Percentiles rank a stretch among this genome's conserved stretches.
phyloP scores from a whole-genome alignment of 2,888 invertebrate genomes.

The Pseudeuparius sepicola region DNA sequence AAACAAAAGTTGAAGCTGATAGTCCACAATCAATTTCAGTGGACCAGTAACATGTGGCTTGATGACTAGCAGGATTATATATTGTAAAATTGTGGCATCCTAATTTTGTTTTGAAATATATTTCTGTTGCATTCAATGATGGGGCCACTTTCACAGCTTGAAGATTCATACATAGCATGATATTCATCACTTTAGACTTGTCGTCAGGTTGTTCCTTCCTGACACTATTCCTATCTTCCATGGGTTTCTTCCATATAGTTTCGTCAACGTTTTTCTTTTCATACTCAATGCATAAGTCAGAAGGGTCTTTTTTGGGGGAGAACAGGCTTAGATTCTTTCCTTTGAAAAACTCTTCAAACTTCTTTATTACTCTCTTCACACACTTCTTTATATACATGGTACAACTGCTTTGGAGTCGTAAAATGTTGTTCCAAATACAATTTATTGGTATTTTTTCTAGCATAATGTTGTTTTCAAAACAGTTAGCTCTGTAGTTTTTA shows the following conservation, averaged over 20 bases:
- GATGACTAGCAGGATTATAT: no score
- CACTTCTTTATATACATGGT: slow-evolving; percentile 4
- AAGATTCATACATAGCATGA: slow-evolving; percentile 16
- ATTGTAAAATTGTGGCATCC: slow-evolving; percentile 3
- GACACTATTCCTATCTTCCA: slow-evolving; percentile 13
- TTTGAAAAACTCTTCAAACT: slow-evolving; percentile 1
- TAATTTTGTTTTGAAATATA: slow-evolving; percentile 18
- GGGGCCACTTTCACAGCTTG: slow-evolving; percentile 16
- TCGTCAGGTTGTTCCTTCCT: slow-evolving; percentile 10
- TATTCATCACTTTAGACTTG: slow-evolving; percentile 6
- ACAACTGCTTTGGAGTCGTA: slow-evolving; percentile 11
- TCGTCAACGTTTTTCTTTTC: slow-evolving; percentile 13
- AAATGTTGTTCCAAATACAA: slow-evolving; percentile 22
- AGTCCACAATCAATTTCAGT: slow-evolving; percentile 1
- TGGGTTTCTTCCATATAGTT: slow-evolving; percentile 14
- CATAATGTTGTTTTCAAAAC: slow-evolving; percentile 19
- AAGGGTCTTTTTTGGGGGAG: slow-evolving; percentile 16
- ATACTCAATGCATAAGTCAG: slow-evolving; percentile 14
- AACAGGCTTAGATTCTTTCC: slow-evolving; percentile 13
- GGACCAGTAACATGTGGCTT: slow-evolving; percentile 2
- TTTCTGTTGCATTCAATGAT: slow-evolving; percentile 2
- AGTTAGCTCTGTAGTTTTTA: background rate
- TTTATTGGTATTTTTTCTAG: slow-evolving; percentile 21
- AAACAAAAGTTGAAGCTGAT: background rate
- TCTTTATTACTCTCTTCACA: slow-evolving; percentile 1